Evolutionary conservation across 2,888 invertebrate genomes (phyloP).

Genomic region (Homarus gammarus): DNA sequence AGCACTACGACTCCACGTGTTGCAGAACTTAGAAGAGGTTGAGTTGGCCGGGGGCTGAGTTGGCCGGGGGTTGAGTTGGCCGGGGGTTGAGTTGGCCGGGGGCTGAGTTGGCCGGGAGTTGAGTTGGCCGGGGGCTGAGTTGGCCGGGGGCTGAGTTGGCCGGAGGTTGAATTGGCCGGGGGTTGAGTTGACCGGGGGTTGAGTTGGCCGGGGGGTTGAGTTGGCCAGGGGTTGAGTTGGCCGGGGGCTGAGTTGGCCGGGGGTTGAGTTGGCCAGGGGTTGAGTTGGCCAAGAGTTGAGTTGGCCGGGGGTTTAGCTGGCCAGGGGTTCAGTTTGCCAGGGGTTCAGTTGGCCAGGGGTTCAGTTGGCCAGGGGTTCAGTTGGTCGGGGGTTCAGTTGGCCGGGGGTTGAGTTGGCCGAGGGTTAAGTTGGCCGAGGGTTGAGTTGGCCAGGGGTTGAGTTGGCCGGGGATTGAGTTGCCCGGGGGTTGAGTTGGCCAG

Average conservation of each 20-base stretch:
- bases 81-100: no score
- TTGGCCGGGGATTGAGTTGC: no score
- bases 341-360: not conserved
- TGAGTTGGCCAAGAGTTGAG: not conserved
- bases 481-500: no score
- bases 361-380: not conserved
- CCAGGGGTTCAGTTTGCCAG: no score
- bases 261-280: not conserved
- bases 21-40: not conserved
- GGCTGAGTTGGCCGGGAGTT: no score
- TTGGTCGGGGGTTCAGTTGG: no score
- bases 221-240: no score
- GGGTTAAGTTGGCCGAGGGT: not conserved
- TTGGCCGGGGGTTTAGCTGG: no score
- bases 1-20: no score
- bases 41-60: not conserved
- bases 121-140: no score
- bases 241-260: not conserved
- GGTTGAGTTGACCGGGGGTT: not conserved
- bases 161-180: no score
- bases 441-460: not conserved
- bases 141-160: no score
- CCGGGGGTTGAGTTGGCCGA: not conserved
- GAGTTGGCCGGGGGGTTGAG: not conserved
- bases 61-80: not conserved